Percentiles rank a stretch among this genome's conserved stretches.
These are phyloP conservation scores for Notodonta ziczac DNA, from an alignment of 2,888 invertebrate genomes.

Conservation along the genomic window DNA sequence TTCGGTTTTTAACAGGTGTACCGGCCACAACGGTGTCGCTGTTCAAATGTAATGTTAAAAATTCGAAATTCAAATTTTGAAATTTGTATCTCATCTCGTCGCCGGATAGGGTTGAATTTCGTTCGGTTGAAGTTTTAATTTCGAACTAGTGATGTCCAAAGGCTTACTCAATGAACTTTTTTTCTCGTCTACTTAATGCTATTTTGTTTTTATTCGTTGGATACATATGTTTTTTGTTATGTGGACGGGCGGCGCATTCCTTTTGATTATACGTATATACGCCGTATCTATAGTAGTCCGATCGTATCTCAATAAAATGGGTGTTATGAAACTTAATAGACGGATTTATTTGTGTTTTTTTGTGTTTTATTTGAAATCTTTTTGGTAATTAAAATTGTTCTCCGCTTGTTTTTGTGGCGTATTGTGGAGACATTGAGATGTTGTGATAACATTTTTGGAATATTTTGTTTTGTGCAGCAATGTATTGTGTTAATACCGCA, in stretches of 20 bases:
- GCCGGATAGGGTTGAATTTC: constrained; percentile 19
- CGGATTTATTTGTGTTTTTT: constrained; percentile 58
- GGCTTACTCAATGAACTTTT: constrained; percentile 71
- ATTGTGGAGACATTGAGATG: constrained; percentile 23
- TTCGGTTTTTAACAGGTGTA: constrained; percentile 74
- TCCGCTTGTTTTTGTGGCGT: constrained; percentile 28
- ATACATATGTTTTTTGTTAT: constrained; percentile 70
- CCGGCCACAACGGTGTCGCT: constrained; percentile 48
- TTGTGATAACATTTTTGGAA: constrained; percentile 13
- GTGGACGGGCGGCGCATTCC: constrained; percentile 68
- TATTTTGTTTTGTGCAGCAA: constrained; percentile 13
- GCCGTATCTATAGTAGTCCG: constrained; percentile 45
- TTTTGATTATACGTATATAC: constrained; percentile 63
- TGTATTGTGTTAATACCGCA: no score
- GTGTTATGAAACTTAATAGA: constrained; percentile 76
- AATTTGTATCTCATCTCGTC: neutral
- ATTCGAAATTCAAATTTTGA: constrained; percentile 29
- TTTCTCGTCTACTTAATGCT: constrained; percentile 71
- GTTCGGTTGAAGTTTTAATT: constrained; percentile 11
- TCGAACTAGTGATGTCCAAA: constrained; percentile 43
- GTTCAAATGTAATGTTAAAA: neutral
- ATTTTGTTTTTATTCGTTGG: constrained; percentile 79
- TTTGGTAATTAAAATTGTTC: constrained; percentile 63
- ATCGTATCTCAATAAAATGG: constrained; percentile 75
- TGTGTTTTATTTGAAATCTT: constrained; percentile 45